These are phyloP conservation scores for Himalopsyche tibetana DNA, from an alignment of 2,888 invertebrate species.

Conservation along the genomic window DNA sequence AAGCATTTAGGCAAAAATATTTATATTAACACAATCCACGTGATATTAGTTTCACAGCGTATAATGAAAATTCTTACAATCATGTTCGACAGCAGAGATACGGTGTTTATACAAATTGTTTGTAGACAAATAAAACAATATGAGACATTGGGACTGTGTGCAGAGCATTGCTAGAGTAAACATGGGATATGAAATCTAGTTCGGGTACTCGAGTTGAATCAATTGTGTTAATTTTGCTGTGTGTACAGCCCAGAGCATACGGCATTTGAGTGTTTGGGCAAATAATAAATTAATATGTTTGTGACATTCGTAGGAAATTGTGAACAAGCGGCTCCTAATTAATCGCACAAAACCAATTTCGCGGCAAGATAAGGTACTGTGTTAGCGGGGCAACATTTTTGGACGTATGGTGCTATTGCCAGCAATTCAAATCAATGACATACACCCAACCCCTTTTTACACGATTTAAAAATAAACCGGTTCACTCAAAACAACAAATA, in stretches of 20 bases:
- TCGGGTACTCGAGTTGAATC: conserved; percentile 62
- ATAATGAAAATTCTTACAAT: conserved; percentile 23
- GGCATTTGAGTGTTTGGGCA: conserved; percentile 59
- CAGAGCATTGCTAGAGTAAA: conserved; percentile 32
- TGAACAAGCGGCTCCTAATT: conserved; percentile 59
- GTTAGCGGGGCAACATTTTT: background rate
- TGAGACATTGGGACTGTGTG: conserved; percentile 41
- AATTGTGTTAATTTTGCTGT: conserved; percentile 63
- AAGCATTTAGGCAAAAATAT: background rate
- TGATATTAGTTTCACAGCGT: background rate
- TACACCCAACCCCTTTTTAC: too few species aligned
- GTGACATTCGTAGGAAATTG: conserved; percentile 55
- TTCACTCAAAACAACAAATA: too few species aligned
- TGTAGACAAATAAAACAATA: conserved; percentile 42
- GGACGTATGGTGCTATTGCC: background rate
- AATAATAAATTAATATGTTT: conserved; percentile 64
- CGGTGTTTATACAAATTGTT: conserved; percentile 41
- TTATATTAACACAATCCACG: background rate
- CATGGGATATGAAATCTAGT: conserved; percentile 58
- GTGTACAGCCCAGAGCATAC: conserved; percentile 49
- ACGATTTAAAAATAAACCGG: too few species aligned
- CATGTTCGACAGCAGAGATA: background rate
- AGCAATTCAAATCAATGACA: background rate
- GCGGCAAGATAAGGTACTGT: background rate
- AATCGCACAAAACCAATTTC: conserved; percentile 48